Base-by-base conservation (phyloP, 1,140 invertebrate species). In the Listronotus bonariensis region DNA sequence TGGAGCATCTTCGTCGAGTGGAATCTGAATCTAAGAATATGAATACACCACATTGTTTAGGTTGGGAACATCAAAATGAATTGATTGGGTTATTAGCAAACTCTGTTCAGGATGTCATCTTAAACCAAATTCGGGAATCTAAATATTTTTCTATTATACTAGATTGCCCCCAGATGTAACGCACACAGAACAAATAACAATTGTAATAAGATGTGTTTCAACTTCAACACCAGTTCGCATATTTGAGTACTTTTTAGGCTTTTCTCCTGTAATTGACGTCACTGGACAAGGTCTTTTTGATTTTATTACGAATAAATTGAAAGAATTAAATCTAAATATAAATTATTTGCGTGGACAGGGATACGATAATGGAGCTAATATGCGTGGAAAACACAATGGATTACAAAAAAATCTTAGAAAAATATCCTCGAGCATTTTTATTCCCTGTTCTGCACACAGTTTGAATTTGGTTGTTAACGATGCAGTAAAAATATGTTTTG, bases 391-490 rank as follows among this genome's bases (percentile, higher is more conserved):
- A 36, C 34, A 58, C 17, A 58, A 45, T 31, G 55, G 42, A 26
- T 45, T 58, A 53, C 10, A 53, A 53, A 32, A 49, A 49, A 49
- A 49, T 26, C 1, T 49, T 49, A 26, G 46, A 49, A 26, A 49
- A 20, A 18, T 20, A 49, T 49, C 15, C 17, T 49, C 40, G 41
- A 14, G 55, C 55, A 43, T 58, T 58, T 58, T 58, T 32, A 8
- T 42, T 41, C 41, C 38, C 8, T 45, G 36, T 20, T 40, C 41
- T 18, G 55, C 55, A 36, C 42, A 58, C 15, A 58, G 55, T 46
- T 31, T 58, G 17, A 58, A 58, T 34, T 48, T 58, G 42, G 55
- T 58, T 8, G 41, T 58, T 7, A 58, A 58, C 45, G 42, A 58
- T 58, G 55, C 55, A 17, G 55, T 31, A 34, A 58, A 58, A 31